Evolutionary conservation across 2,113 vertebrate genomes (phyloP).

Genomic region (Excalfactoria chinensis): DNA sequence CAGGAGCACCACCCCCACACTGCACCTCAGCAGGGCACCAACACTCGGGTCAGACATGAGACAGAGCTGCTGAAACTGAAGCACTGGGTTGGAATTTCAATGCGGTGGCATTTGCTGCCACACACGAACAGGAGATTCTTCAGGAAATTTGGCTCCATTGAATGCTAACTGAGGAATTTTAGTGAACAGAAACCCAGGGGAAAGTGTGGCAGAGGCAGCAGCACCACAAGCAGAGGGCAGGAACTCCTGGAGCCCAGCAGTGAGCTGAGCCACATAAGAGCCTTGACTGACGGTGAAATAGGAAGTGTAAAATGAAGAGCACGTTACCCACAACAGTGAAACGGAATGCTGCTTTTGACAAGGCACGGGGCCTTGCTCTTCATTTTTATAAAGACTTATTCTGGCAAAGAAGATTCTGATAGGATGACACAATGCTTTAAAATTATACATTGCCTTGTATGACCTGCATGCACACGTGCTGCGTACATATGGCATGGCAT

Average conservation of each 20-base stretch:
- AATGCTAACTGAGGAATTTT: neutral
- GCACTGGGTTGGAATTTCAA: accelerated
- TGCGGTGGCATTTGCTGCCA: accelerated
- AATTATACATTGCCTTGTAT: accelerated
- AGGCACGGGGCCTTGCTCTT: neutral
- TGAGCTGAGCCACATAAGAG: neutral
- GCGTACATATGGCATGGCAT: neutral
- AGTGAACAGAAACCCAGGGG: neutral
- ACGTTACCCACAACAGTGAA: neutral
- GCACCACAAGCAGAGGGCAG: accelerated
- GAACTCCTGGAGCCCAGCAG: neutral
- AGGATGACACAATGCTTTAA: neutral
- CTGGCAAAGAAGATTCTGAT: neutral
- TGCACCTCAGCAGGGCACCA: neutral
- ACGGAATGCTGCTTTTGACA: neutral
- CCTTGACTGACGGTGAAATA: neutral
- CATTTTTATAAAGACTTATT: neutral
- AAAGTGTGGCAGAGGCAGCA: accelerated
- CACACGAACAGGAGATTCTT: accelerated
- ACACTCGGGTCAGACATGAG: accelerated
- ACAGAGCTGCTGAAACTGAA: neutral
- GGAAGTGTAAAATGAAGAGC: neutral
- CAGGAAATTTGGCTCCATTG: accelerated
- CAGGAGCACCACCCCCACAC: neutral
- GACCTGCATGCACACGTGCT: neutral